Conservation (phyloP, 2,888 invertebrate genomes). For the Elgonia sp. region DNA sequence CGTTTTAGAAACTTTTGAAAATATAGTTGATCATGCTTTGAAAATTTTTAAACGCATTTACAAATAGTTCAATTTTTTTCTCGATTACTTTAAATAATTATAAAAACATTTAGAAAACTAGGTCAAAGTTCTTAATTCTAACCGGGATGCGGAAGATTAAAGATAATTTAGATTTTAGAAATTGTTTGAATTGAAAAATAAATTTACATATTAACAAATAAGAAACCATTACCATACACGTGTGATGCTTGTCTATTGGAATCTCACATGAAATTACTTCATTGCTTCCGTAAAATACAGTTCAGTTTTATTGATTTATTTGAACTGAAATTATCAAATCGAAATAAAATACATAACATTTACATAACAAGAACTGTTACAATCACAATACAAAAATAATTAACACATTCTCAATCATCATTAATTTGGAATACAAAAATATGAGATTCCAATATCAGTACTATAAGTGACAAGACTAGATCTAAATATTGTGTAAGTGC, state of each 20-base stretch:
- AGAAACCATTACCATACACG: slow-evolving; percentile 30
- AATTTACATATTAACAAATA: background rate
- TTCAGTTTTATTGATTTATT: background rate
- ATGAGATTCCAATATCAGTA: slow-evolving; percentile 43
- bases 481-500: slow-evolving; percentile 51
- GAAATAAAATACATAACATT: too few relatives aligned
- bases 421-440: background rate
- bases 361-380: too few relatives aligned
- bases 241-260: background rate
- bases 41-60: too few relatives aligned
- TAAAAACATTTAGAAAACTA: too few relatives aligned
- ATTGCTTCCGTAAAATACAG: background rate
- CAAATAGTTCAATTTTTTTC: too few relatives aligned
- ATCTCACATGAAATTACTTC: slow-evolving; percentile 2
- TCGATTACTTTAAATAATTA: too few relatives aligned
- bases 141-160: too few relatives aligned
- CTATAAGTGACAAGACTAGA: slow-evolving; percentile 72
- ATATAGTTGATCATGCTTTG: too few relatives aligned
- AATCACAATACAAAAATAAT: background rate
- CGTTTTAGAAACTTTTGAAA: too few relatives aligned
- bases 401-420: background rate
- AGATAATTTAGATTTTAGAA: too few relatives aligned
- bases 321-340: too few relatives aligned
- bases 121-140: too few relatives aligned
- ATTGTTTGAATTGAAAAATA: background rate